Conservation (phyloP, 2,113 vertebrate species). For the Scolopax mira region DNA sequence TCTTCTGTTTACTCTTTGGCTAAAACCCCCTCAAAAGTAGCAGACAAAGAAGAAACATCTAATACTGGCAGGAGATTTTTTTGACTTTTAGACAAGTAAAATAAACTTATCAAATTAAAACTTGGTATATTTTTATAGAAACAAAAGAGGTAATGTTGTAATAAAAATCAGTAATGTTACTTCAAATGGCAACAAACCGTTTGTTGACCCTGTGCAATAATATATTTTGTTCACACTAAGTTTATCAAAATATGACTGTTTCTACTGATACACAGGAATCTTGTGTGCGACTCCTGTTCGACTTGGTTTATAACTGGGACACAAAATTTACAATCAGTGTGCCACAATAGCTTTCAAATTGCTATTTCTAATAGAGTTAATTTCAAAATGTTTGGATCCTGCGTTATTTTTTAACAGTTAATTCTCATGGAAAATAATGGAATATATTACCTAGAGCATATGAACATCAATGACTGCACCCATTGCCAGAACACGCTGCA, state of each 20-base stretch:
- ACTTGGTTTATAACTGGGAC: constrained; percentile 64
- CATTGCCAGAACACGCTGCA: constrained; percentile 68
- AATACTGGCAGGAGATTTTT: constrained; percentile 75
- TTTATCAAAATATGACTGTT: constrained; percentile 65
- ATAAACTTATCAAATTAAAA: constrained; percentile 74
- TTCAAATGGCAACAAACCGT: constrained; percentile 72
- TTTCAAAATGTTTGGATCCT: constrained; percentile 52
- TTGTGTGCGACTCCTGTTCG: constrained; percentile 38
- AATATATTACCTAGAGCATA: constrained; percentile 58
- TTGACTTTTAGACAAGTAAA: constrained; percentile 64
- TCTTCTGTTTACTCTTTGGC: constrained; percentile 92
- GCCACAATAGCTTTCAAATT: constrained; percentile 62
- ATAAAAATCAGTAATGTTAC: constrained; percentile 79
- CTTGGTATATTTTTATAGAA: constrained; percentile 77
- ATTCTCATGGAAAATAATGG: constrained; percentile 59
- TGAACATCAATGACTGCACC: constrained; percentile 66
- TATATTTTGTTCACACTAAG: constrained; percentile 71
- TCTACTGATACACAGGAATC: constrained; percentile 64
- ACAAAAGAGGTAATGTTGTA: constrained; percentile 84
- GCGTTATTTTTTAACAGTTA: constrained; percentile 46
- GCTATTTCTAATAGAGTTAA: constrained; percentile 54
- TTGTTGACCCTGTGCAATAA: constrained; percentile 81
- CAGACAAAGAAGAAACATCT: constrained; percentile 70
- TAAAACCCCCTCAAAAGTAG: constrained; percentile 78
- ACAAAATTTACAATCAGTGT: constrained; percentile 72